These are phyloP conservation scores for Pogonocichla stellata DNA, from an alignment of 2,113 vertebrate genomes.

Conservation along the genomic window DNA sequence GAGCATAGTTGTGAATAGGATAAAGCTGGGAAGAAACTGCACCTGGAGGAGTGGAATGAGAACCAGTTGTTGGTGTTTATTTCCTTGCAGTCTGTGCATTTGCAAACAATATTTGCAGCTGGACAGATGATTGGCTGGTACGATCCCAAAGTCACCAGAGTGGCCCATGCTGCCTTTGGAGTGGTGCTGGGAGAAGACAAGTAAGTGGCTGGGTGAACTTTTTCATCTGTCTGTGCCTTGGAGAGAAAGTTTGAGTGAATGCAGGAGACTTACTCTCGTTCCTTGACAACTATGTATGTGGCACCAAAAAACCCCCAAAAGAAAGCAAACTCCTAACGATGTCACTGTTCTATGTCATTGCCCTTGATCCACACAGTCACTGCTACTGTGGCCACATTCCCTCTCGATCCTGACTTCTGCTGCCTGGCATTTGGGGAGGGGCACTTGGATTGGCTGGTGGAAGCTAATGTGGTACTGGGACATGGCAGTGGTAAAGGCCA, in stretches of 20 bases:
- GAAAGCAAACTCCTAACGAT: not conserved
- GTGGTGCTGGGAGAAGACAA: conserved; percentile 98
- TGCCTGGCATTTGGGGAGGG: not conserved
- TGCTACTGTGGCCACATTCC: not conserved
- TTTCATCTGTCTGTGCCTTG: not conserved
- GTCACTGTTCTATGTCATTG: not conserved
- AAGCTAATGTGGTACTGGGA: not conserved
- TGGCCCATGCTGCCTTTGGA: conserved; percentile 91
- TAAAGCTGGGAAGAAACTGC: not conserved
- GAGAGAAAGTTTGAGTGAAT: not conserved
- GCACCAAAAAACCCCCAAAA: not conserved
- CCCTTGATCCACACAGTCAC: not conserved
- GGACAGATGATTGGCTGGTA: conserved; percentile 95
- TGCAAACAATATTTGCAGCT: conserved; percentile 88
- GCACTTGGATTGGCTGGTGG: not conserved
- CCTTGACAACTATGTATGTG: not conserved
- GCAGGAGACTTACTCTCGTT: not conserved
- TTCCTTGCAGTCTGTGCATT: conserved; percentile 82
- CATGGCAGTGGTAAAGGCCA: not conserved
- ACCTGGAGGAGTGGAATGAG: not conserved
- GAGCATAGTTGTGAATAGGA: not conserved
- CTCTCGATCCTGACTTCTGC: not conserved
- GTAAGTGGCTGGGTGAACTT: conserved; percentile 75
- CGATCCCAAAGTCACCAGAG: conserved; percentile 85
- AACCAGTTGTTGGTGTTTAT: not conserved